Conservation (phyloP, 2,113 vertebrate genomes). For the Henicopernis longicauda region DNA sequence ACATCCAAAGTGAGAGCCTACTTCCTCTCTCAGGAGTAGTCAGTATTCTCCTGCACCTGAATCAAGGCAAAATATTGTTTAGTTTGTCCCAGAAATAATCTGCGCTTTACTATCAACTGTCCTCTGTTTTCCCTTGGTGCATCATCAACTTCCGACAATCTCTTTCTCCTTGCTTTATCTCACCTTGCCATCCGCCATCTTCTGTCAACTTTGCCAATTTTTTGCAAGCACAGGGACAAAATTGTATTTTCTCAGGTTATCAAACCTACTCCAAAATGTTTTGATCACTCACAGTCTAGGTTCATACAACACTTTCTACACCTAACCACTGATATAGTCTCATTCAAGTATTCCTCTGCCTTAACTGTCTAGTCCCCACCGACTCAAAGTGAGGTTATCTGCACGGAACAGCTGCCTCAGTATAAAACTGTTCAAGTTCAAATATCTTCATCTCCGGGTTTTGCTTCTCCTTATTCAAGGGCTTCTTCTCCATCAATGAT, state of each 20-base stretch:
- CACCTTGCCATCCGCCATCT: accelerated
- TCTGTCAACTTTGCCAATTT: not conserved
- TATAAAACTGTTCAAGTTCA: not conserved
- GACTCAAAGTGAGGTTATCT: not conserved
- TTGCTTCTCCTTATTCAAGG: not conserved
- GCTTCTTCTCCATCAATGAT: not conserved
- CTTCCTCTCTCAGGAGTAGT: not conserved
- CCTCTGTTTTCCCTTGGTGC: not conserved
- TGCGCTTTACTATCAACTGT: not conserved
- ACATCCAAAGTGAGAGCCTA: not conserved
- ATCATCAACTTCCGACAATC: not conserved
- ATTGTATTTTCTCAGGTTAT: not conserved
- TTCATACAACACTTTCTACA: not conserved
- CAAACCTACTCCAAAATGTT: not conserved
- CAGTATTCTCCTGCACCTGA: not conserved
- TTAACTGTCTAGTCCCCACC: not conserved
- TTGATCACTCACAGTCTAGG: not conserved
- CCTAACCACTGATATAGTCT: accelerated
- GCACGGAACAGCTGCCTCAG: not conserved
- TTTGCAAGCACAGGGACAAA: not conserved
- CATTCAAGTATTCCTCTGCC: not conserved
- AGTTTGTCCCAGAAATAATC: not conserved
- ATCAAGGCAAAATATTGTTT: not conserved
- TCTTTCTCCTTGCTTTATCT: not conserved
- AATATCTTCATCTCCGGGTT: not conserved